These are phyloP conservation scores for Tinamus guttatus DNA, from an alignment of 2,113 vertebrate genomes.

Conservation along the genomic window DNA sequence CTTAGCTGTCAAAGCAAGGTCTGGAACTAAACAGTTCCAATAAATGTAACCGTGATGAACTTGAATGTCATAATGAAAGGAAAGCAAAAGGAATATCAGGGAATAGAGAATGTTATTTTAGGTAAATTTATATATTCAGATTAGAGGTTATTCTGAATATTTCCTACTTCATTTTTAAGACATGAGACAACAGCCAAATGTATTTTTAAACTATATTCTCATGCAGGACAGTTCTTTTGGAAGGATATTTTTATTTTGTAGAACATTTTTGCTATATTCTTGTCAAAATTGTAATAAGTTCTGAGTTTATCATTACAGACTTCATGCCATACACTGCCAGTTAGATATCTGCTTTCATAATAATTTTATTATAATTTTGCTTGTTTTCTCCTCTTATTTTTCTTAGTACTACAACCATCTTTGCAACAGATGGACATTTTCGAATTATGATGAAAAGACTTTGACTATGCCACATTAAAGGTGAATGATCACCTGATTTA, in stretches of 20 bases:
- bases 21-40: background rate
- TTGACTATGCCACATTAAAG: background rate
- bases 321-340: background rate
- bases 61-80: background rate
- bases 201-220: background rate
- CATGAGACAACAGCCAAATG: background rate
- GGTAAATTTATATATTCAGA: background rate
- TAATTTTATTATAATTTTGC: background rate
- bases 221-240: background rate
- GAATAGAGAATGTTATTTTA: background rate
- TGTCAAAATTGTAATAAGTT: background rate
- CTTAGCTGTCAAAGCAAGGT: background rate
- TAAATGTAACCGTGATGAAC: background rate
- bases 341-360: background rate
- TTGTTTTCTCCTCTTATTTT: background rate
- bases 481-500: background rate
- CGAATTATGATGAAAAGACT: background rate
- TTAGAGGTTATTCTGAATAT: background rate
- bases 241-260: background rate
- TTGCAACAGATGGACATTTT: background rate
- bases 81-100: background rate
- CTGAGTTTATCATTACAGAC: background rate
- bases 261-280: background rate
- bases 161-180: background rate
- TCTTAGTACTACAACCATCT: background rate